These are phyloP conservation scores for Drosophila fungiperda DNA, from an alignment of 2,888 invertebrate species.

Conservation along the genomic window DNA sequence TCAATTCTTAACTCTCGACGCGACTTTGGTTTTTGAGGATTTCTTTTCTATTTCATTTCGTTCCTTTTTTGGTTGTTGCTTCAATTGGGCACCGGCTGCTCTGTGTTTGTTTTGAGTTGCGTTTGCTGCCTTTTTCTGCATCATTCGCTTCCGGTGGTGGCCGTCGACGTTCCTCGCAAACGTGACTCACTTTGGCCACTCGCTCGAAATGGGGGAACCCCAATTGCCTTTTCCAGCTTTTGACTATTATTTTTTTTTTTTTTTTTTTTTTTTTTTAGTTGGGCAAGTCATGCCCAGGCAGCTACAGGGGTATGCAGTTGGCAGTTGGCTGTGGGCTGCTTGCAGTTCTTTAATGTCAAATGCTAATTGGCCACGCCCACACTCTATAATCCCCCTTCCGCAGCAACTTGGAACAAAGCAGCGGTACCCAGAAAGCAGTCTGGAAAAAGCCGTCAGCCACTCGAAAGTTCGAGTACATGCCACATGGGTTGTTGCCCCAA, in stretches of 20 bases:
- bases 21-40: constrained; percentile 52
- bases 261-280: constrained; percentile 25
- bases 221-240: constrained; percentile 42
- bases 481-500: constrained; percentile 71
- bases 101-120: constrained; percentile 36
- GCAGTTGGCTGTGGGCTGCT: constrained; percentile 1
- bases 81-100: constrained; percentile 15
- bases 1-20: constrained; percentile 18
- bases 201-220: constrained; percentile 50
- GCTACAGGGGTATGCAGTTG: not conserved
- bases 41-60: constrained; percentile 42
- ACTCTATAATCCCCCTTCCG: constrained; percentile 3
- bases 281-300: not conserved
- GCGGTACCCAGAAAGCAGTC: constrained; percentile 31
- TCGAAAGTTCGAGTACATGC: constrained; percentile 73
- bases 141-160: constrained; percentile 74
- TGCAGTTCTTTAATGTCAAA: constrained; percentile 44
- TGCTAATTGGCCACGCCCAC: constrained; percentile 71
- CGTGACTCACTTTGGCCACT: constrained; percentile 65
- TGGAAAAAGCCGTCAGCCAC: constrained; percentile 49
- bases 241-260: constrained; percentile 28
- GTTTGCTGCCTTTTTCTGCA: constrained; percentile 66
- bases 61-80: constrained; percentile 30
- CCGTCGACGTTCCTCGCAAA: constrained; percentile 39
- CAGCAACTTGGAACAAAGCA: not conserved